phyloP scores from a whole-genome alignment of 2,797 vertebrate genomes.

The Melopsittacus undulatus region DNA sequence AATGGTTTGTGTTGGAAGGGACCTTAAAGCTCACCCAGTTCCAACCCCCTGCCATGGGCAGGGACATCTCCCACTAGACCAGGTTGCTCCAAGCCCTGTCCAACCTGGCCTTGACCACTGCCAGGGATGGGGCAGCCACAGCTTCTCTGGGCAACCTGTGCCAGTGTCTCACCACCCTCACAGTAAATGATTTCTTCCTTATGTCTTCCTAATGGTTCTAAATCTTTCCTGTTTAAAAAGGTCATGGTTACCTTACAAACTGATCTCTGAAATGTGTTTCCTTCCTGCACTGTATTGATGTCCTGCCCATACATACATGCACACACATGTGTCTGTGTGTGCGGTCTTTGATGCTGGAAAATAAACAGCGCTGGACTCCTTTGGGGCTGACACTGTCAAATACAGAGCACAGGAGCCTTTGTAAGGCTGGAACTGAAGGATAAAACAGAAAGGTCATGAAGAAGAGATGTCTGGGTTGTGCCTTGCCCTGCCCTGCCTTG shows the following conservation, averaged over 20 bases:
- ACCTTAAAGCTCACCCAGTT: background rate
- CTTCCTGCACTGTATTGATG: fast-evolving
- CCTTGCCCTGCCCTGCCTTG: background rate
- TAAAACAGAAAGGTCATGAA: background rate
- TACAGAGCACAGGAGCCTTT: background rate
- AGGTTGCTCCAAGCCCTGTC: background rate
- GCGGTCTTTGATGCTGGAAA: background rate
- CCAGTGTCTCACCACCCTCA: background rate
- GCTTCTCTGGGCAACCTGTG: background rate
- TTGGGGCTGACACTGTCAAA: background rate
- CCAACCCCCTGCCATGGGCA: background rate
- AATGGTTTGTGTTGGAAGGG: background rate
- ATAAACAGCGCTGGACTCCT: background rate
- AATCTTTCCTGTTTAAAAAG: background rate
- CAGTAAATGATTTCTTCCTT: background rate
- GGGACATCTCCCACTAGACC: background rate
- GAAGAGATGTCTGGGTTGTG: too few relatives aligned
- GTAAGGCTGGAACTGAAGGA: background rate
- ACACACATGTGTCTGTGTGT: fast-evolving
- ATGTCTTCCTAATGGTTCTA: background rate
- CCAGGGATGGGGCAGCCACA: background rate
- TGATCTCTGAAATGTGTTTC: background rate
- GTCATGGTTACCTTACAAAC: fast-evolving
- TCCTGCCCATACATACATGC: background rate
- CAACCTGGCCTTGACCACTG: background rate